Base-by-base conservation (phyloP, 2,797 vertebrate species). In the Dallia pectoralis region DNA sequence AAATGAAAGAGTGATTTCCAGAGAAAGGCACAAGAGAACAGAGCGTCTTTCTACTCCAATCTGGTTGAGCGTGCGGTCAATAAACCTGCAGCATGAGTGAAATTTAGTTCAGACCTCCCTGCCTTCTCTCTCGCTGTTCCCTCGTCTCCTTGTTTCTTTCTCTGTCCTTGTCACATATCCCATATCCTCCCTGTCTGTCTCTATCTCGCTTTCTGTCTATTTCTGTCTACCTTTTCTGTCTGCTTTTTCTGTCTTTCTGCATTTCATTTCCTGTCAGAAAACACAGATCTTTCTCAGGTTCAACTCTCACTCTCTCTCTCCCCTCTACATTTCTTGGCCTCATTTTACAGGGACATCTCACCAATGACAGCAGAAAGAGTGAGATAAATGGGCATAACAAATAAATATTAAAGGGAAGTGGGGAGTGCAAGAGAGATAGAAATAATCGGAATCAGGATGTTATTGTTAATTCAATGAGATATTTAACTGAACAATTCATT, bases 1-100 rank as follows among this genome's bases (percentile, higher is more conserved):
- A 62, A 62, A 62, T 62, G 59, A 62, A 62, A 16, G 59, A 29
- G 59, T 25, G 59, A 62, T 62, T 62, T 62, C 29, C 25, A 29
- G 59, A 29, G 59, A 62, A 62, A 62, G 59, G 27, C 14, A 62
- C 25, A 27, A 62, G 6, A 62, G 59, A 62, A 62, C 59, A 62
- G 59, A 29, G 25, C 15, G 15, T 25, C 27, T 62, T 62, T 62
- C 15, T 27, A 62, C 27, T 62, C 27, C 59, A 62, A 30, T 62
- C 27, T 62, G 27, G 11, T 29, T 62, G 25, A 62, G 59, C 59
- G 15, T 62, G 59, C 11, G 59, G 59, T 62, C 59, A 62, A 62
- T 62, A 62, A 29, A 62, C 59, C 25, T 62, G 27, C 25, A 14
- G 59, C 27, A 62, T 25, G 27, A 62, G 59, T 62, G 11, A 61